Conservation (phyloP, 2,113 vertebrate genomes). For the Hipposideros armiger region DNA sequence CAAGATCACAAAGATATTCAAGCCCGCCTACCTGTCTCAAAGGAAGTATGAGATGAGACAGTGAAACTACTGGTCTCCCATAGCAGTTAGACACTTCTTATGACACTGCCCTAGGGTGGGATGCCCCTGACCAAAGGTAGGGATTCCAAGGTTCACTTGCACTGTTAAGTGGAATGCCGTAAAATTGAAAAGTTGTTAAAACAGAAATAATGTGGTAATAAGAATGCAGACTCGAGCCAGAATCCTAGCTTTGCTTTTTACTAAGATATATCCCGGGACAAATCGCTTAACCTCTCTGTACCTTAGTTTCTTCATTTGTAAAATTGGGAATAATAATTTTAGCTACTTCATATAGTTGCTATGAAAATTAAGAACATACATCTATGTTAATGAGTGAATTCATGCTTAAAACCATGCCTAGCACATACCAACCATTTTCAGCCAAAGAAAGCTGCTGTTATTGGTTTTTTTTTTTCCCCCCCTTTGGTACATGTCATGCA, state of each 20-base stretch:
- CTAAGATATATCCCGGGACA: background rate
- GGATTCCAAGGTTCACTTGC: background rate
- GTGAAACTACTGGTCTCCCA: background rate
- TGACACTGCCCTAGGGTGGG: background rate
- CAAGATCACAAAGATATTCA: background rate
- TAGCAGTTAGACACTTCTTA: background rate
- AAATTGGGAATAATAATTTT: slow-evolving; percentile 21
- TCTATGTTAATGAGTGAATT: background rate
- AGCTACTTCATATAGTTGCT: background rate
- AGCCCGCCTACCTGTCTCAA: background rate
- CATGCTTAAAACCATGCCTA: background rate
- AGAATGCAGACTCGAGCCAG: background rate
- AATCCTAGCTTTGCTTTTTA: slow-evolving; percentile 20
- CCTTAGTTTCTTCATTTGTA: slow-evolving; percentile 41
- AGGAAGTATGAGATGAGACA: background rate
- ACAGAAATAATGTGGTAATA: background rate
- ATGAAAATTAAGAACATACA: background rate
- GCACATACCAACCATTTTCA: background rate
- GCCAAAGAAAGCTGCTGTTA: background rate
- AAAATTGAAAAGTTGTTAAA: background rate
- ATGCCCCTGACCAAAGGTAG: background rate
- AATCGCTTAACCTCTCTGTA: background rate
- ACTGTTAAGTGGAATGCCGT: background rate
- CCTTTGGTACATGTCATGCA: background rate
- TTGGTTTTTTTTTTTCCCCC: background rate